Evolutionary conservation across 2,888 invertebrate genomes (phyloP), one percentile per base, ranked within the genome.

Genomic region (Dione vanillae): DNA sequence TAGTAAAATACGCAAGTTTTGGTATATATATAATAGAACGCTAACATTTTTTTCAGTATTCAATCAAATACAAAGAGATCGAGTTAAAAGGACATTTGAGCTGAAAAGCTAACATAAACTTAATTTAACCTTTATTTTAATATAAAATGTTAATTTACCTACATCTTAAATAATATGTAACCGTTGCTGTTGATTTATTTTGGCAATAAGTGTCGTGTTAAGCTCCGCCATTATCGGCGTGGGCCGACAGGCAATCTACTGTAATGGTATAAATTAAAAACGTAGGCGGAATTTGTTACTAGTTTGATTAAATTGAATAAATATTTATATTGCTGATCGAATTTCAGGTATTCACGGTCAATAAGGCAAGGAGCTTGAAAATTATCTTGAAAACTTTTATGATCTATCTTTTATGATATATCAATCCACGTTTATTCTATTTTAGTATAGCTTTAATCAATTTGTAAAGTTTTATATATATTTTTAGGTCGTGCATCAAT

Each of bases 151-250:
- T 54, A 65, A 52, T 65, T 45, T 49, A 71, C 71, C 69, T 74
- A 69, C 40, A 37, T 69, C 71, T 70, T 67, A 67, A 71, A 69
- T 65, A 74, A 72, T 69, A 74, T 49, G 69, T 70, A 74, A 71
- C 71, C 67, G 74, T 65, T 67, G 54, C 58, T 56, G 70, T 70
- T 89, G 90, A 91, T 90, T 90, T 90, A 90, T 90, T 87, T 88
- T 81, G 83, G 88, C 86, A 91, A 91, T 90, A 90, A 90, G 89
- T 86, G 90, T 88, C 89, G 86, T 89, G 89, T 89, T 88, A 85
- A 85, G 83, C 84, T 82, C 76, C 78, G 79, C 86, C 83, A 86
- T 89, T 89, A 89, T 87, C 83, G 86, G 82, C 77, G 73, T 67
- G 77, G 78, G 77, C 76, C 79, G 77, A 78, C 82, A 79, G 78